Conservation (phyloP, 1,140 invertebrate species). For the Anagrus nilaparvatae region DNA sequence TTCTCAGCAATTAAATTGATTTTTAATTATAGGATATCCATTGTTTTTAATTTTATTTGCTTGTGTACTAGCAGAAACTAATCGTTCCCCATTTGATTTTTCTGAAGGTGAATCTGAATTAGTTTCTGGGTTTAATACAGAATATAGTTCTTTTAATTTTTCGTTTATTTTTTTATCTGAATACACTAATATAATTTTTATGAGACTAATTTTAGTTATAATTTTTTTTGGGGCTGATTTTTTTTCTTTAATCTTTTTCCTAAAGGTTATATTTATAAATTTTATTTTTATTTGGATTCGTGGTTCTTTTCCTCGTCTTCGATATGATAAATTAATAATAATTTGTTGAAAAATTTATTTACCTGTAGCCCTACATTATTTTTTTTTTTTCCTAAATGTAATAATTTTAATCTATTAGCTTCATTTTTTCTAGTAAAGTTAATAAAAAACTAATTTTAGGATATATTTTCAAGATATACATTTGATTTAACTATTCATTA, state of each 20-base stretch:
- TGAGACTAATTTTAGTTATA: too few species aligned
- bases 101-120: slow-evolving; percentile 62
- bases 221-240: too few species aligned
- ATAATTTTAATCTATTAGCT: slow-evolving; percentile 27
- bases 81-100: slow-evolving; percentile 70
- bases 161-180: slow-evolving; percentile 61
- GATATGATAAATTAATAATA: slow-evolving; percentile 52
- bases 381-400: slow-evolving; percentile 38
- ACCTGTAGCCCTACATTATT: slow-evolving; percentile 43
- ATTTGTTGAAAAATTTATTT: slow-evolving; percentile 46
- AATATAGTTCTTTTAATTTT: slow-evolving; percentile 56
- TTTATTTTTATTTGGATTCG: slow-evolving; percentile 50
- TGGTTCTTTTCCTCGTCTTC: slow-evolving; percentile 44
- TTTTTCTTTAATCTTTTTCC: too few species aligned
- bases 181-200: slow-evolving; percentile 47
- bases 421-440: slow-evolving; percentile 29
- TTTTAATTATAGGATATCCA: too few species aligned
- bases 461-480: slow-evolving; percentile 56
- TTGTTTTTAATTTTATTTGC: slow-evolving; percentile 44
- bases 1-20: slow-evolving; percentile 30
- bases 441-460: slow-evolving; percentile 43
- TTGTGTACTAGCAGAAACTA: slow-evolving; percentile 55
- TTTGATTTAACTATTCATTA: slow-evolving; percentile 50
- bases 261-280: slow-evolving; percentile 39
- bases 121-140: slow-evolving; percentile 66